Evolutionary conservation across 2,888 invertebrate species (phyloP), one percentile per base, ranked within the genome.

Genomic region (Eueremaeus valkanovi): DNA sequence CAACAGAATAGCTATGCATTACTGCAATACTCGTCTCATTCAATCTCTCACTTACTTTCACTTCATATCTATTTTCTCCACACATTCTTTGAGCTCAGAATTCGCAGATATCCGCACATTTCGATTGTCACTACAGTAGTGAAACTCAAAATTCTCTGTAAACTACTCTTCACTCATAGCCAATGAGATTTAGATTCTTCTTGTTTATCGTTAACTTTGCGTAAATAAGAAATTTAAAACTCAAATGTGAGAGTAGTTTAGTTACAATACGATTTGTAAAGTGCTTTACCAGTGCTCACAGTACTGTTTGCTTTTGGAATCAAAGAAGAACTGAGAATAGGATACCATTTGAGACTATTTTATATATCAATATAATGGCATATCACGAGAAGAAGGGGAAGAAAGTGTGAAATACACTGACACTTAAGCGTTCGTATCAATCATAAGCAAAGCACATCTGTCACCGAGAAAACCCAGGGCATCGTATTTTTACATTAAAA

Each of bases 31-130:
- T n/a, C n/a, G n/a, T n/a, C n/a, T n/a, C n/a, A n/a, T n/a, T n/a
- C n/a, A n/a, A n/a, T n/a, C n/a, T n/a, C n/a, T n/a, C n/a, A 49
- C 49, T 49, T 21, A 49, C 49, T 49, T 21, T 3, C 49, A 21
- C 49, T 49, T 49, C 49, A 49, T 49, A 49, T 49, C 49, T 49
- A 49, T 49, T 49, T 49, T 49, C 21, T n/a, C n/a, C 49, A 49
- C 49, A 49, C 49, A 49, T 49, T 49, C 49, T 49, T 49, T 49
- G n/a, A 49, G 49, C n/a, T 49, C n/a, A 49, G n/a, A 49, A 49
- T 49, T 49, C n/a, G 9, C 49, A n/a, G 49, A 49, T 18, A 49
- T 49, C 21, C 21, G n/a, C 3, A 45, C n/a, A 21, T 49, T 11
- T 49, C 2, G 45, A 45, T 5, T 9, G 49, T 21, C 3, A 49